These are phyloP conservation scores for Passerculus sandwichensis DNA, from an alignment of 2,797 vertebrate species.

Conservation along the genomic window DNA sequence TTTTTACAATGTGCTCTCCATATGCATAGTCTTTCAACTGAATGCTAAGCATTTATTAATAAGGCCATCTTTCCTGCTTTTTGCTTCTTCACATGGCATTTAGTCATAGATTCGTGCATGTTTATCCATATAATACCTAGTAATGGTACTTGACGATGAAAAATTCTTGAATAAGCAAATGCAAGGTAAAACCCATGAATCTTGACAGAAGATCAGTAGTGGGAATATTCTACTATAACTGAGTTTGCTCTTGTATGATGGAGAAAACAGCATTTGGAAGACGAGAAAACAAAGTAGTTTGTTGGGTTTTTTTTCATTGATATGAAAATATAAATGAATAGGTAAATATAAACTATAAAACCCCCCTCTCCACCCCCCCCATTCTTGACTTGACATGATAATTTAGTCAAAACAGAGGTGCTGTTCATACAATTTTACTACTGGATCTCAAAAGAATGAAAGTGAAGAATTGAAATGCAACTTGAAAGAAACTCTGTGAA, in stretches of 20 bases:
- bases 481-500: neutral
- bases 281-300: neutral
- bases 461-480: neutral
- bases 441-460: neutral
- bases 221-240: neutral
- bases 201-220: neutral
- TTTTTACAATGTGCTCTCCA: neutral
- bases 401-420: neutral
- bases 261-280: neutral
- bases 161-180: neutral
- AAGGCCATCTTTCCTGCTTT: neutral
- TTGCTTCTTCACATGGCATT: neutral
- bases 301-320: neutral
- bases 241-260: neutral
- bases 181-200: neutral
- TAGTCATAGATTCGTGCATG: neutral
- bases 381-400: neutral
- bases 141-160: neutral
- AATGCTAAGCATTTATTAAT: neutral
- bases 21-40: neutral
- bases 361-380: too few species aligned
- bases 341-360: neutral
- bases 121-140: neutral
- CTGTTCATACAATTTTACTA: slow-evolving; percentile 2
- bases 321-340: neutral